phyloP scores from a whole-genome alignment of 1,140 invertebrate species.

The Lepidurus apus region DNA sequence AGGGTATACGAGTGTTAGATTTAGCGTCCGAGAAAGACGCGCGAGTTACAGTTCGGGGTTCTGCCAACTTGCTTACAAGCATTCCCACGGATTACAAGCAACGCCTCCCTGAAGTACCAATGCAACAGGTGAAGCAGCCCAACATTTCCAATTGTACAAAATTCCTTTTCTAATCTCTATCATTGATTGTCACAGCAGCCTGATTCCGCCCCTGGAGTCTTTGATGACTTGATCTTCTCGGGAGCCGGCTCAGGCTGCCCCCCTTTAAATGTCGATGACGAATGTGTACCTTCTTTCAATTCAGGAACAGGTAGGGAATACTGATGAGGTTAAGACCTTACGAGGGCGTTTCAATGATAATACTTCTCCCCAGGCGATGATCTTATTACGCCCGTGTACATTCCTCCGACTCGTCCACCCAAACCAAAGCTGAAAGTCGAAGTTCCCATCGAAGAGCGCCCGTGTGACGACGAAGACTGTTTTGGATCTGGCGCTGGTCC shows the following conservation, averaged over 20 bases:
- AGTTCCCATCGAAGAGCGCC: conserved; percentile 16
- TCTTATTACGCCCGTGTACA: conserved; percentile 84
- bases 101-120: conserved; percentile 51
- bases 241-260: conserved; percentile 77
- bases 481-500: conserved; percentile 33
- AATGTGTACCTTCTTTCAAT: conserved; percentile 75
- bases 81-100: conserved; percentile 38
- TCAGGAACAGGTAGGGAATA: conserved; percentile 60
- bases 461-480: conserved; percentile 43
- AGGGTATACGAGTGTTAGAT: conserved; percentile 76
- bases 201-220: conserved; percentile 67
- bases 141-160: conserved; percentile 38
- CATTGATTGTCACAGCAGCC: conserved; percentile 59
- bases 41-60: conserved; percentile 58
- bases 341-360: not conserved
- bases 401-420: conserved; percentile 62
- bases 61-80: conserved; percentile 44
- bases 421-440: conserved; percentile 33
- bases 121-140: conserved; percentile 77
- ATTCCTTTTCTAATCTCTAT: not conserved
- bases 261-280: conserved; percentile 62
- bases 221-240: conserved; percentile 80
- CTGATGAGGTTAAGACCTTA: not conserved
- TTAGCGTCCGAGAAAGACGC: conserved; percentile 73
- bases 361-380: conserved; percentile 56